Percentiles rank a stretch among this genome's conserved stretches.
Conservation (phyloP, 2,888 invertebrate species). For the Tipula unca region DNA sequence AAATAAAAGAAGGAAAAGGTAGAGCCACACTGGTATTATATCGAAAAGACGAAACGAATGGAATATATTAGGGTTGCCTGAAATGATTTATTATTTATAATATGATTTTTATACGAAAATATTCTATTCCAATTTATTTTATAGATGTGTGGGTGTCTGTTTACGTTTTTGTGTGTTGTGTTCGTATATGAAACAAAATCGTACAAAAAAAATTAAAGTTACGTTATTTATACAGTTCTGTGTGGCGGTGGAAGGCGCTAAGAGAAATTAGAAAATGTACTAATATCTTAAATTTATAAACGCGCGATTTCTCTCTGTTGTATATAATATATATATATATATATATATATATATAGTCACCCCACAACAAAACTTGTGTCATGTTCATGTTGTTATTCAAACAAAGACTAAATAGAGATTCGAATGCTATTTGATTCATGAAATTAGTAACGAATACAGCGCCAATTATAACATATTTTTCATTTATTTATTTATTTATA, state of each 20-base stretch:
- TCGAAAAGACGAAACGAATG: not conserved
- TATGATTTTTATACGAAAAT: constrained; percentile 16
- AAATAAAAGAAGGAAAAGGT: not conserved
- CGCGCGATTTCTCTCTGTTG: not conserved
- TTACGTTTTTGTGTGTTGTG: not conserved
- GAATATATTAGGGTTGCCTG: constrained; percentile 18
- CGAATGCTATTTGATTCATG: not conserved
- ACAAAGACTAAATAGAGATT: not conserved
- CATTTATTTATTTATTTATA: not conserved
- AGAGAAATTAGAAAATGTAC: not conserved
- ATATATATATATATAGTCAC: not conserved
- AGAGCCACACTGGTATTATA: not conserved
- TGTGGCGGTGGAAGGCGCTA: not conserved
- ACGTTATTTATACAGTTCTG: not conserved
- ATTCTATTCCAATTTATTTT: not conserved
- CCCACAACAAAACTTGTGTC: not conserved
- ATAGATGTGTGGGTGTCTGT: not conserved
- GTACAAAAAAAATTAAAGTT: not conserved
- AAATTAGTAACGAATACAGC: constrained; percentile 14
- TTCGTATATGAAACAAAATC: not conserved
- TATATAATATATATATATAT: not conserved
- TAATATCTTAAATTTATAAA: not conserved
- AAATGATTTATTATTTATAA: constrained; percentile 21
- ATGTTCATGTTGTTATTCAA: not conserved
- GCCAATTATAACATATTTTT: not conserved